Percentiles rank a stretch among this genome's conserved stretches.
Conservation (phyloP, 2,888 invertebrate species). For the Trichacis sp. region DNA sequence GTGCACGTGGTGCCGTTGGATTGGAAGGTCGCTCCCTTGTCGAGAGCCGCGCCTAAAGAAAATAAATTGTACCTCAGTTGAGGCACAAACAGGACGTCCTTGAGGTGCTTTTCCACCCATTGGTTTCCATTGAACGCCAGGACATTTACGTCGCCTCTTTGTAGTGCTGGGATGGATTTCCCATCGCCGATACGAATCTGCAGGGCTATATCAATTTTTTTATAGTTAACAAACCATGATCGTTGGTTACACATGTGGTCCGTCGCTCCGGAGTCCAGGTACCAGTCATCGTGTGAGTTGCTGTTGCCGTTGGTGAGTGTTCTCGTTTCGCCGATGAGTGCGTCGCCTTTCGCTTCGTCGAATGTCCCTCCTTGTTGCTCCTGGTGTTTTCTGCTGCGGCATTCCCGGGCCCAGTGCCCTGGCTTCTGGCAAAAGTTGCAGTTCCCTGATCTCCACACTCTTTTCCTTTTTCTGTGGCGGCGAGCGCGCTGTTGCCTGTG, state of each 20-base stretch:
- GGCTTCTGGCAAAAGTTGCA: slow-evolving; percentile 36
- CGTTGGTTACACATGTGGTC: slow-evolving; percentile 30
- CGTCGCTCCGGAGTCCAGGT: slow-evolving; percentile 49
- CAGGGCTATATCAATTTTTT: slow-evolving; percentile 14
- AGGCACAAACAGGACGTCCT: slow-evolving; percentile 19
- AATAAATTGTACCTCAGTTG: slow-evolving; percentile 19
- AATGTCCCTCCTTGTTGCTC: too few species aligned
- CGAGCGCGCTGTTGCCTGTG: too few species aligned
- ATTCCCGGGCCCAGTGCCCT: slow-evolving; percentile 38
- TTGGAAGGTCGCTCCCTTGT: slow-evolving; percentile 29
- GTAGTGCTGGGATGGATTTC: slow-evolving; percentile 12
- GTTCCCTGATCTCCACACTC: slow-evolving; percentile 3
- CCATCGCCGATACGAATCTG: slow-evolving; percentile 31
- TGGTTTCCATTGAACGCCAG: slow-evolving; percentile 29
- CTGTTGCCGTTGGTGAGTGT: too few species aligned
- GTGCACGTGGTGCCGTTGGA: slow-evolving; percentile 22
- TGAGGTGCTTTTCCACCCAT: slow-evolving; percentile 34
- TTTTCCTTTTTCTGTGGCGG: too few species aligned
- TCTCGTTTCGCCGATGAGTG: slow-evolving; percentile 28
- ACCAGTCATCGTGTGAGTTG: slow-evolving; percentile 14
- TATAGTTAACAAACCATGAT: slow-evolving; percentile 39
- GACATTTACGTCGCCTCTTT: slow-evolving; percentile 35
- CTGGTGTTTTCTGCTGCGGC: slow-evolving; percentile 9
- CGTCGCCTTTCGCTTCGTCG: slow-evolving; percentile 21
- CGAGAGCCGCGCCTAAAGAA: slow-evolving; percentile 21